Evolutionary conservation across 2,113 vertebrate species (phyloP), one percentile per base, ranked within the genome.

Genomic region (Centrocercus urophasianus): DNA sequence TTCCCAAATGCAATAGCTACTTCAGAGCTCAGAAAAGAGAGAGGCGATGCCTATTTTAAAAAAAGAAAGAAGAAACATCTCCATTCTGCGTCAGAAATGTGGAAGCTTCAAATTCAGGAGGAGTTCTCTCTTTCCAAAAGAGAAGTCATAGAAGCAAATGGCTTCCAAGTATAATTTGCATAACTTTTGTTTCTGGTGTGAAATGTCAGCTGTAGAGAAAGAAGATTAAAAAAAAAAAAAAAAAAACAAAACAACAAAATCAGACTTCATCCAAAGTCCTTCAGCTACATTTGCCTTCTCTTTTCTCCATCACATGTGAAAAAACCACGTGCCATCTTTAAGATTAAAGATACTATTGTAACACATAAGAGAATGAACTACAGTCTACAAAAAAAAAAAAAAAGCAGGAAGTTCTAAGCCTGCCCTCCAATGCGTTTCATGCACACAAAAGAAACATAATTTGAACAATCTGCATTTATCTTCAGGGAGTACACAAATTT

Each of bases 361-460:
- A 28, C 0, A 54, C 20, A 72, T 8, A 71, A 32, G 38, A 57
- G 18, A n/a, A 43, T n/a, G 28, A 89, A 47, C 10, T 34, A 17
- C 0, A 3, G 18, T 45, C 45, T 28, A 45, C 0, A 3, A 75
- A 69, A 21, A 17, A 11, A 0, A 5, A 52, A 50, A 52, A 54
- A 54, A 54, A 54, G 52, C 3, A 5, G 2, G 9, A 65, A 36
- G 11, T 52, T n/a, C 25, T 36, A 40, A 40, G 38, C 38, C 38
- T 38, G 38, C 38, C 1, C 6, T 6, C 11, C 0, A 0, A 1
- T 21, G 25, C 2, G 0, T 36, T 8, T 43, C 66, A 27, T 0
- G 17, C 20, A 45, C 11, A 28, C 5, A n/a, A 27, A 52, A 79
- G 30, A 43, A 4, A 66, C 3, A 36, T 20, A 20, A 18, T 54